Evolutionary conservation across 2,113 vertebrate genomes (phyloP).

Genomic region (Synchiropus splendidus): DNA sequence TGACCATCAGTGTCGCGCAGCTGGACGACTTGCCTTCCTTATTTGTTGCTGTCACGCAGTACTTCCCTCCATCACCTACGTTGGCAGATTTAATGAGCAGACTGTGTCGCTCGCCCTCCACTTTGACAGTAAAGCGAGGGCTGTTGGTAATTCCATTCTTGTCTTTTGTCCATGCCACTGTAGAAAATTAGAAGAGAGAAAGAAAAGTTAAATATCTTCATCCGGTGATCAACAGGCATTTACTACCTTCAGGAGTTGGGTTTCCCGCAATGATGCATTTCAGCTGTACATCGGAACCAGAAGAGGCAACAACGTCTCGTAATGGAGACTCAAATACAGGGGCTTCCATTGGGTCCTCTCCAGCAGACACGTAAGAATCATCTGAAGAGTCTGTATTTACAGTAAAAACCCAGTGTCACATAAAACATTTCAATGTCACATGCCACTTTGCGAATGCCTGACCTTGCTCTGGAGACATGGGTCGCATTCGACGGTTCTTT

Average conservation of each 20-base stretch:
- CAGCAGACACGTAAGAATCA: slow-evolving; percentile 93
- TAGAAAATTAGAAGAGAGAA: slow-evolving; percentile 7
- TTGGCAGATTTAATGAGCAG: slow-evolving; percentile 77
- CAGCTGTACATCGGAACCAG: slow-evolving; percentile 78
- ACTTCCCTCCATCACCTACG: slow-evolving; percentile 75
- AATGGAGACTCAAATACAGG: slow-evolving; percentile 90
- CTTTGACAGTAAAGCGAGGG: slow-evolving; percentile 71
- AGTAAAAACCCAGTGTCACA: slow-evolving; percentile 8
- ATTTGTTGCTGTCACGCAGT: slow-evolving; percentile 78
- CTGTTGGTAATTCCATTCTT: slow-evolving; percentile 56
- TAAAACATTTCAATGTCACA: background rate
- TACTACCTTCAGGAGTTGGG: slow-evolving; percentile 80
- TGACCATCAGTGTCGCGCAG: slow-evolving; percentile 75
- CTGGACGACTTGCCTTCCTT: slow-evolving; percentile 80
- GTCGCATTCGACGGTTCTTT: slow-evolving; percentile 77
- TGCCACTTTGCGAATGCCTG: slow-evolving; percentile 19
- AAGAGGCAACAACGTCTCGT: slow-evolving; percentile 69
- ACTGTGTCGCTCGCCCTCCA: slow-evolving; percentile 85
- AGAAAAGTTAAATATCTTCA: background rate
- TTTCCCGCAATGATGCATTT: slow-evolving; percentile 87
- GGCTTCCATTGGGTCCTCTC: slow-evolving; percentile 87
- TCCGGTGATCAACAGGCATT: background rate
- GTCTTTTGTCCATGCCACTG: slow-evolving; percentile 83
- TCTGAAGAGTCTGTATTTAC: slow-evolving; percentile 84
- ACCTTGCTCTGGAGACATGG: slow-evolving; percentile 87